Percentiles rank a stretch among this genome's conserved stretches.
Evolutionary conservation across 2,797 vertebrate genomes (phyloP).

Genomic region (Taenioides sp.): DNA sequence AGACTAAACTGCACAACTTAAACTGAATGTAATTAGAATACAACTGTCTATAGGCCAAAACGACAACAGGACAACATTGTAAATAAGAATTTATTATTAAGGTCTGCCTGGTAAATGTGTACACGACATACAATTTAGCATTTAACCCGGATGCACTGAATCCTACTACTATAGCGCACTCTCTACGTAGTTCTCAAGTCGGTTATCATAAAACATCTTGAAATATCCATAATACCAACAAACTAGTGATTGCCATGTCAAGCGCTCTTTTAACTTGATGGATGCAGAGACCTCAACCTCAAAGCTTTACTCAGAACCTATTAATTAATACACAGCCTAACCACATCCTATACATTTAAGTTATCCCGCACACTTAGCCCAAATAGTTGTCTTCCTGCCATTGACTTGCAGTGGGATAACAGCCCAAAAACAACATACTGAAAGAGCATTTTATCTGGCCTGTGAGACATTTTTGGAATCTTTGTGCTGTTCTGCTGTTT

Average conservation of each 20-base stretch:
- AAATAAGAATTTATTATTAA: too few species aligned
- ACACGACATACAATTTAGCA: too few species aligned
- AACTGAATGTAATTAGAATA: too few species aligned
- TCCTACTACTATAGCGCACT: background rate
- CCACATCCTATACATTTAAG: background rate
- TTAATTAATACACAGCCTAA: background rate
- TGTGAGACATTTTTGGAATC: conserved; percentile 20
- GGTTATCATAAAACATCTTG: background rate
- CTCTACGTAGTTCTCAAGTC: background rate
- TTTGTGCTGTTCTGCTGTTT: conserved; percentile 38
- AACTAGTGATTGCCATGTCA: conserved; percentile 47
- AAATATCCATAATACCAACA: background rate
- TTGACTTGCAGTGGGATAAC: background rate
- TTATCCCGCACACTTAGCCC: too few species aligned
- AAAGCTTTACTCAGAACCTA: background rate
- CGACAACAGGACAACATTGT: too few species aligned
- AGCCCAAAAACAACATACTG: conserved; percentile 6
- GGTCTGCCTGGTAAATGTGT: too few species aligned
- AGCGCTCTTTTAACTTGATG: conserved; percentile 26
- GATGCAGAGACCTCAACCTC: background rate
- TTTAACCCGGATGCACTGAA: too few species aligned
- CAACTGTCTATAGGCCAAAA: too few species aligned
- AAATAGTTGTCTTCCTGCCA: background rate
- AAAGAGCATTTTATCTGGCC: background rate
- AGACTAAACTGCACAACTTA: too few species aligned